Conservation (phyloP, 2,797 vertebrate genomes). For the Anguilla pacifica region DNA sequence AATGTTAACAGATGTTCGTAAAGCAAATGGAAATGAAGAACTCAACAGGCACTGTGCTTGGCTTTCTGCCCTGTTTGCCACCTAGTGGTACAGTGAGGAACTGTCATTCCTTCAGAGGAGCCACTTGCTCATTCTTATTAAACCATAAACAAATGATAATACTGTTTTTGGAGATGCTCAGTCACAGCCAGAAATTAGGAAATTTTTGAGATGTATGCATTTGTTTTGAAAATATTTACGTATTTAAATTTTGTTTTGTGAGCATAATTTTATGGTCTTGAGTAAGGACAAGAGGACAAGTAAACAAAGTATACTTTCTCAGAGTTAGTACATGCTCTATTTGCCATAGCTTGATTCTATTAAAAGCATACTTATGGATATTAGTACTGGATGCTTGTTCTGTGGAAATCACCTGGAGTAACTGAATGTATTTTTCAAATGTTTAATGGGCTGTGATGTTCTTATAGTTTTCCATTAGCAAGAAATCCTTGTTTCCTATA, state of each 20-base stretch:
- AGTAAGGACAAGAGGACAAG: background rate
- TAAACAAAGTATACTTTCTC: background rate
- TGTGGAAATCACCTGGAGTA: background rate
- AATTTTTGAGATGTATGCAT: background rate
- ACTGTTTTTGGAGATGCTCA: background rate
- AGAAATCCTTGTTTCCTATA: background rate
- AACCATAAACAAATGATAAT: background rate
- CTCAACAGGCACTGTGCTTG: background rate
- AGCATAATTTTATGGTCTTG: background rate
- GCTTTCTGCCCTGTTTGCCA: background rate
- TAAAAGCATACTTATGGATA: background rate
- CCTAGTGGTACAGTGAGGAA: background rate
- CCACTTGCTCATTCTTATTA: background rate
- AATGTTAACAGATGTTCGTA: background rate
- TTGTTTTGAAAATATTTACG: background rate
- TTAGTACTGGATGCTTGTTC: background rate
- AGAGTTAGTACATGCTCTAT: background rate
- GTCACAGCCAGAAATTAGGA: background rate
- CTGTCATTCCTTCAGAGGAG: background rate
- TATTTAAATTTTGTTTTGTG: background rate
- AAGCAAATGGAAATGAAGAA: background rate
- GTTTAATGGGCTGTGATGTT: conserved; percentile 29
- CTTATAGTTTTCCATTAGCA: background rate
- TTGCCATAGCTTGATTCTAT: background rate
- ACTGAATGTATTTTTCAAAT: conserved; percentile 47